Conservation (phyloP, 1,140 invertebrate species). For the Periplaneta americana region DNA sequence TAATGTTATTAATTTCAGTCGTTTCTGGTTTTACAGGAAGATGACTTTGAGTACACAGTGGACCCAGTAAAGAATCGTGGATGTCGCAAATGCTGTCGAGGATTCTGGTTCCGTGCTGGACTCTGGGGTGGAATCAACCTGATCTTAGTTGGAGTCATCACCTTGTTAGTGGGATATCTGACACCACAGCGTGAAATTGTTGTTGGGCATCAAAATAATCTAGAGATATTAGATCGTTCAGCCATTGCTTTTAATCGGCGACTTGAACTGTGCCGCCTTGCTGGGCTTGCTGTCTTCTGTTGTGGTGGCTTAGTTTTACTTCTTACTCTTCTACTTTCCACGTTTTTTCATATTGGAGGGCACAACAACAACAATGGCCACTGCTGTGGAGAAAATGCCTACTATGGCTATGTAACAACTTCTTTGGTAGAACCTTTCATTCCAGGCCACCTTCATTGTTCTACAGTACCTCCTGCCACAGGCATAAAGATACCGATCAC, state of each 20-base stretch:
- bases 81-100: conserved; percentile 22
- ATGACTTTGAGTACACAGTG: conserved; percentile 39
- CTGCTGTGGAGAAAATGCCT: background rate
- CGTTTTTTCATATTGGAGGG: conserved; percentile 21
- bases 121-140: conserved; percentile 41
- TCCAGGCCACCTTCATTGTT: background rate
- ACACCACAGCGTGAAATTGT: conserved; percentile 41
- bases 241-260: conserved; percentile 45
- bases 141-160: conserved; percentile 40
- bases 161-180: conserved; percentile 45
- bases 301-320: conserved; percentile 44
- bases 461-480: background rate
- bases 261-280: conserved; percentile 44
- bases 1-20: too few species aligned
- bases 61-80: conserved; percentile 26
- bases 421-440: background rate
- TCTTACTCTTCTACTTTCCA: conserved; percentile 42
- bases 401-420: background rate
- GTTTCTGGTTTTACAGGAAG: conserved; percentile 27
- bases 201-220: conserved; percentile 36
- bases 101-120: conserved; percentile 42
- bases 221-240: conserved; percentile 41
- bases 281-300: conserved; percentile 46
- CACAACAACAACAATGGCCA: background rate
- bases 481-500: conserved; percentile 9